A percentile compares a stretch with the other conserved stretches of the same genome.
Evolutionary conservation across 2,888 invertebrate species (phyloP).

Genomic region (Hypomecis punctinalis): DNA sequence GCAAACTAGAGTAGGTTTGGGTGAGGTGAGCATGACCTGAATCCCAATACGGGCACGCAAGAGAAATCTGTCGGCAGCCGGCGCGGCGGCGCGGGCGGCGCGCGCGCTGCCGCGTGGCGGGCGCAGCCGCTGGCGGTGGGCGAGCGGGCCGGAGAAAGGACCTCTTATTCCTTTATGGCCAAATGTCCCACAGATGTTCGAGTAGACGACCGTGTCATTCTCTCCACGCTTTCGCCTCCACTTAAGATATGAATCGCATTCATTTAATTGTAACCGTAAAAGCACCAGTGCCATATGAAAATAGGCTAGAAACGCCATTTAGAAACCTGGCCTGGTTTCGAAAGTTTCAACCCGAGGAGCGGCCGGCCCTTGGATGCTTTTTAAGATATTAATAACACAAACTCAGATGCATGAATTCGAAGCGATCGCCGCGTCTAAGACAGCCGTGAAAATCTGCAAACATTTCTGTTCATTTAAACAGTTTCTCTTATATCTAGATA

Average conservation of each 20-base stretch:
- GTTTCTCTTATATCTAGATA: constrained; percentile 32
- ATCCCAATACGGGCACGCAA: constrained; percentile 78
- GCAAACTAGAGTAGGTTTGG: constrained; percentile 63
- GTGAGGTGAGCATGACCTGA: constrained; percentile 75
- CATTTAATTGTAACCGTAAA: constrained; percentile 40
- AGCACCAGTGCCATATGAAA: constrained; percentile 25
- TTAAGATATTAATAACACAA: constrained; percentile 12
- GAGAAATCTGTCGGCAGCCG: constrained; percentile 73
- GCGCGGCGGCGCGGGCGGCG: constrained; percentile 47
- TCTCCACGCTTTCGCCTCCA: constrained; percentile 42
- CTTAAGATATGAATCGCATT: constrained; percentile 43
- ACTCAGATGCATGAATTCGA: neutral
- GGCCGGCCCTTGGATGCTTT: constrained; percentile 6
- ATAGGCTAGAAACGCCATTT: constrained; percentile 29
- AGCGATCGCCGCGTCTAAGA: neutral
- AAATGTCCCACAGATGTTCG: constrained; percentile 44
- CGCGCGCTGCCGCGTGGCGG: constrained; percentile 40
- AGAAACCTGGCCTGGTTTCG: constrained; percentile 29
- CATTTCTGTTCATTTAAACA: constrained; percentile 16
- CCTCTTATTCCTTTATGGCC: constrained; percentile 57
- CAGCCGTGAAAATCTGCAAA: constrained; percentile 2
- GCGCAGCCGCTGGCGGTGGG: constrained; percentile 45
- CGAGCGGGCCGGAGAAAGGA: constrained; percentile 66
- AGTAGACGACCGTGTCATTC: constrained; percentile 37
- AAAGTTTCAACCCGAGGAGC: constrained; percentile 16